Conservation (phyloP, 2,113 vertebrate species). For the Anolis sagrei region DNA sequence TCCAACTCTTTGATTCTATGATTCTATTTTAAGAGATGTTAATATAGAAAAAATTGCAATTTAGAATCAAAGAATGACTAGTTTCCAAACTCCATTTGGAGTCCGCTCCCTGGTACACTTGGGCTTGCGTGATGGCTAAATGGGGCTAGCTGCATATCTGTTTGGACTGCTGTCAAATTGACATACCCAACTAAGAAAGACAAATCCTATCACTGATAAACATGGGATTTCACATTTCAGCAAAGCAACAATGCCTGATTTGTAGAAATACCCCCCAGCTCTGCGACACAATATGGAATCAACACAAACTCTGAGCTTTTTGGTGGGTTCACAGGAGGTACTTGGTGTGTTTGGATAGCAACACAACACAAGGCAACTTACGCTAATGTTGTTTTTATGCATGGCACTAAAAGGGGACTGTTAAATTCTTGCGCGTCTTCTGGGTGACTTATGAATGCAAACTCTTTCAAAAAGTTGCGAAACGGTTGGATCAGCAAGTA, state of each 20-base stretch:
- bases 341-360: not conserved
- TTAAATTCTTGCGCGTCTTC: not conserved
- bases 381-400: not conserved
- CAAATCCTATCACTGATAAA: not conserved
- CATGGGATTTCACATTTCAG: not conserved
- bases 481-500: not conserved
- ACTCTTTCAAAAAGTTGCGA: not conserved
- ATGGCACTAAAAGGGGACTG: not conserved
- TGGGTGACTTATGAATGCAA: not conserved
- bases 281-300: not conserved
- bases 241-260: conserved; percentile 3
- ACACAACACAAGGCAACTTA: not conserved
- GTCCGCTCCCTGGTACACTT: not conserved
- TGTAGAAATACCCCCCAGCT: not conserved
- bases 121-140: not conserved
- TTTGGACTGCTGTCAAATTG: not conserved
- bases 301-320: not conserved
- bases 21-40: too few species aligned
- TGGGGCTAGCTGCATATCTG: too few species aligned
- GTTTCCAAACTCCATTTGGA: not conserved
- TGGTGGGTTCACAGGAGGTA: not conserved
- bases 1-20: too few species aligned
- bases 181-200: fast-evolving
- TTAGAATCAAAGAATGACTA: too few species aligned
- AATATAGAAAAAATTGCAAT: too few species aligned